A percentile compares a stretch with the other conserved stretches of the same genome.
Evolutionary conservation across 1,140 invertebrate genomes (phyloP).

Genomic region (Lutraria rhynchaena): DNA sequence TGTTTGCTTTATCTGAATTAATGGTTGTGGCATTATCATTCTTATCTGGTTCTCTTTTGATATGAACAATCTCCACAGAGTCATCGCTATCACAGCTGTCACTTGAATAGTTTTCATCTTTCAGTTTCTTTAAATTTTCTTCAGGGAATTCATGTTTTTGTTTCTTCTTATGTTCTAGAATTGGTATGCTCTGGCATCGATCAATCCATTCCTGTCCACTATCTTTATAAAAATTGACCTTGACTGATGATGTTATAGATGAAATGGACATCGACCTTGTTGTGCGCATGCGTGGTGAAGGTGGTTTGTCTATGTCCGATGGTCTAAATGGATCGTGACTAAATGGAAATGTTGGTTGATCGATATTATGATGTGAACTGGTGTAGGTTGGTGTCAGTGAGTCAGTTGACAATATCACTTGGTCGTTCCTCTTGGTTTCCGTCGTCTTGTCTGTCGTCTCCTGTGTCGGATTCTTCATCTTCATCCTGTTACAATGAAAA

Average conservation of each 20-base stretch:
- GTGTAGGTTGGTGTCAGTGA: slow-evolving; percentile 29
- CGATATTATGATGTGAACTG: slow-evolving; percentile 26
- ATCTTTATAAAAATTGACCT: slow-evolving; percentile 40
- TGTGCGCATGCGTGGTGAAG: slow-evolving; percentile 13
- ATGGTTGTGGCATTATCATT: neutral
- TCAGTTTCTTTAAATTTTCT: neutral
- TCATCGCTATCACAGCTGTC: neutral
- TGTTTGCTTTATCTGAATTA: slow-evolving; percentile 7
- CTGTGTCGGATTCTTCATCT: neutral
- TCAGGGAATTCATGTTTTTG: neutral
- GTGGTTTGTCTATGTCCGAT: slow-evolving; percentile 25
- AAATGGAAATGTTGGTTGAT: slow-evolving; percentile 24
- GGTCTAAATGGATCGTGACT: slow-evolving; percentile 52
- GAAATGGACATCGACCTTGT: slow-evolving; percentile 30
- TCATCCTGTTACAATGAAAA: slow-evolving; percentile 23
- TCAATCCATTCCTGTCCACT: neutral
- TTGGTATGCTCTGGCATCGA: neutral
- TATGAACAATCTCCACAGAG: neutral
- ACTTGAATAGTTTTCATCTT: neutral
- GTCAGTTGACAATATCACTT: slow-evolving; percentile 15
- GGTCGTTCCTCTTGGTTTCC: slow-evolving; percentile 5
- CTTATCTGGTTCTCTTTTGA: neutral
- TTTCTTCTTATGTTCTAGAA: neutral
- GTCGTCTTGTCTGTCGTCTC: neutral
- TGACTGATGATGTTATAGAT: slow-evolving; percentile 43